Base-by-base conservation (phyloP, 1,140 invertebrate species). In the Anadara kagoshimensis region DNA sequence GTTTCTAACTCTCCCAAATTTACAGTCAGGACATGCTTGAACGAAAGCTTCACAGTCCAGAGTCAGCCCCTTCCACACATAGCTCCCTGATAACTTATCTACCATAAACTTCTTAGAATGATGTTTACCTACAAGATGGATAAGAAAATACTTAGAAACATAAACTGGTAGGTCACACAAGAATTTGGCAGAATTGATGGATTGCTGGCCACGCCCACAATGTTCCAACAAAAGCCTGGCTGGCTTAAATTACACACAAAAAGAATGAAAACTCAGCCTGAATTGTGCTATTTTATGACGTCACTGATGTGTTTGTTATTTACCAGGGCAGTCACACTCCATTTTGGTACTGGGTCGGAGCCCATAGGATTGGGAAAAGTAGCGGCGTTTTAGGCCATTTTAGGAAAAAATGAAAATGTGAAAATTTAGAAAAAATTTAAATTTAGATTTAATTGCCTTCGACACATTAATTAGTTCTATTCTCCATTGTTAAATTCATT, bases 51-150 rank as follows among this genome's bases (percentile, higher is more conserved):
- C 67, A 51, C 75, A 58, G 63, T 82, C 80, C 20, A 73, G 29
- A 47, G 44, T 59, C 62, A 82, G 74, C 24, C 69, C 71, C 43
- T 80, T 82, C 80, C 80, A 82, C 29, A 76, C 11, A 64, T 80
- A 76, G 44, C 59, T 74, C 20, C 69, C 79, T 80, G 61, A n/a
- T 54, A 18, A 69, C 16, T 47, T 16, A 29, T 57, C 22, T 56
- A 49, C 29, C 53, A 44, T 44, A n/a, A 24, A 22, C 22, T 67
- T 41, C 53, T 56, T 67, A 22, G 12, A 56, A 14, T n/a, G n/a
- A 20, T 56, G 53, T 67, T 56, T 67, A 22, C 49, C 53, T 67
- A 8, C 8, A 54, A 56, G 8, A 43, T 18, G 18, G 18, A 51
- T 20, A 51, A 51, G 22, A 8, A 18, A 20, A 7, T 51, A 20